Conservation (phyloP, 2,888 invertebrate species). For the Hedya salicella region DNA sequence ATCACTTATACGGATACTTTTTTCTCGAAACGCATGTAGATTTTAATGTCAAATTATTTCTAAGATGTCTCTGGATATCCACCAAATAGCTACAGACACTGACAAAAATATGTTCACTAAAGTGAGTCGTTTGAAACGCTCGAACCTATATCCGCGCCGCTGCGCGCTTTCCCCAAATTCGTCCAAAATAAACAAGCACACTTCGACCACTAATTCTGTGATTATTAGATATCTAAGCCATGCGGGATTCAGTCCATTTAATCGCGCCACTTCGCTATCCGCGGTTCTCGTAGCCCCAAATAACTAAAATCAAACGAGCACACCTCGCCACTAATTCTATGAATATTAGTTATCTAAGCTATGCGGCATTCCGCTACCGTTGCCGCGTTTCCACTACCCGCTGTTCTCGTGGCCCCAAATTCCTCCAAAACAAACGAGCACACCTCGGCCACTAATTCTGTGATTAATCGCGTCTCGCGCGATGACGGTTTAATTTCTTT, state of each 20-base stretch:
- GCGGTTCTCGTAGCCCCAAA: conserved; percentile 32
- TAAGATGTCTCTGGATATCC: too few species aligned
- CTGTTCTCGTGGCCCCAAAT: conserved; percentile 35
- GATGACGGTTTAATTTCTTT: conserved; percentile 52
- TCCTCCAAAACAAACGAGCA: conserved; percentile 46
- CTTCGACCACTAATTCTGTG: conserved; percentile 47
- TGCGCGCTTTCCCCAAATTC: too few species aligned
- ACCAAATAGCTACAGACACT: too few species aligned
- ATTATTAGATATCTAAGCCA: conserved; percentile 35
- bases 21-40: too few species aligned
- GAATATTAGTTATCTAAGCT: background rate
- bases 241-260: background rate
- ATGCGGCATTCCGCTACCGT: background rate
- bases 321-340: background rate
- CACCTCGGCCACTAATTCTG: conserved; percentile 46
- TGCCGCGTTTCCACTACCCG: background rate
- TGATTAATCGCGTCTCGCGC: conserved; percentile 49
- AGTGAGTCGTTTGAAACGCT: too few species aligned
- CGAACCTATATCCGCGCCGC: too few species aligned
- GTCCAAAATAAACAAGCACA: conserved; percentile 46
- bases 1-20: too few species aligned
- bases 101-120: too few species aligned
- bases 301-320: background rate
- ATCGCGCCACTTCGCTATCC: background rate
- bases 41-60: too few species aligned